Conservation (phyloP, 2,888 invertebrate species). For the Sympetrum striolatum region DNA sequence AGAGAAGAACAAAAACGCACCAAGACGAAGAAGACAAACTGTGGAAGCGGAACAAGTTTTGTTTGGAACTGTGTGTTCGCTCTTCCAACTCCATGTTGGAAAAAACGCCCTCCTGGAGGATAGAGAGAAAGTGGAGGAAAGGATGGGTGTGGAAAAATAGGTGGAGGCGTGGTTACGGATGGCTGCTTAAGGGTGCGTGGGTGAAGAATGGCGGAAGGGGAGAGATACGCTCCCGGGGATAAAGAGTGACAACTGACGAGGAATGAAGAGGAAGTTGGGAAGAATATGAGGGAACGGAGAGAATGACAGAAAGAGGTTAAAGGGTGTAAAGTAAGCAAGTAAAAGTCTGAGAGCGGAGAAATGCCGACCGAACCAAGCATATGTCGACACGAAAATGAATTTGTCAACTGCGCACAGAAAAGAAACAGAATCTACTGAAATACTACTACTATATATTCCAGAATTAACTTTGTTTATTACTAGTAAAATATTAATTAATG, state of each 20-base stretch:
- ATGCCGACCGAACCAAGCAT: neutral
- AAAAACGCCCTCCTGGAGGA: neutral
- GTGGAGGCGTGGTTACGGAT: constrained; percentile 41
- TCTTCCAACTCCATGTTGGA: constrained; percentile 18
- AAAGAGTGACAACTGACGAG: neutral
- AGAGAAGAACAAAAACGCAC: neutral
- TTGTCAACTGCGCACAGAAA: neutral
- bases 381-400: neutral
- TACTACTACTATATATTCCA: too few relatives aligned
- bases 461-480: too few relatives aligned
- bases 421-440: neutral
- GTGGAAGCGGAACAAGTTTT: constrained; percentile 41
- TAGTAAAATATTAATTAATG: too few relatives aligned
- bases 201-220: constrained; percentile 17
- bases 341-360: neutral
- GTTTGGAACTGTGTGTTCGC: constrained; percentile 34
- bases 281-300: neutral
- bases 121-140: neutral
- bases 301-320: neutral
- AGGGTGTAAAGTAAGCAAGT: neutral
- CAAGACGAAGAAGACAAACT: constrained; percentile 36
- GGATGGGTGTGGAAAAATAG: constrained; percentile 19
- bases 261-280: neutral
- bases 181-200: constrained; percentile 40
- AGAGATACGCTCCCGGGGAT: neutral